Percentiles rank a stretch among this genome's conserved stretches.
Conservation (phyloP, 2,888 invertebrate species). For the Falcaria lacertinaria region DNA sequence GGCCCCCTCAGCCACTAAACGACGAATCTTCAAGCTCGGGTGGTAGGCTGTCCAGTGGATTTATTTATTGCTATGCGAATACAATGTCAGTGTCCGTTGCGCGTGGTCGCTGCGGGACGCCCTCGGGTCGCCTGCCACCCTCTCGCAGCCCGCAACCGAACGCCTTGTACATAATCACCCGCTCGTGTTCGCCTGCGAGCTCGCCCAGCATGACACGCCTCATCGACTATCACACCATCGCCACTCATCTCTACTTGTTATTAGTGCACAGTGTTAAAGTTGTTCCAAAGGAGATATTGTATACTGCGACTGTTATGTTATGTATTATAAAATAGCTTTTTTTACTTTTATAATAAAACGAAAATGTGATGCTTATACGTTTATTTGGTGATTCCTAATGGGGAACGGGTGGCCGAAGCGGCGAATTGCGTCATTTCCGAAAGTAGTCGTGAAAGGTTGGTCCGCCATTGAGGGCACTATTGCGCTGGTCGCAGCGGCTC, state of each 20-base stretch:
- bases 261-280: conserved; percentile 75
- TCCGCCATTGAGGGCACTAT: conserved; percentile 31
- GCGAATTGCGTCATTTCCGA: conserved; percentile 56
- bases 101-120: conserved; percentile 6
- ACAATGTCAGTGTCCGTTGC: conserved; percentile 18
- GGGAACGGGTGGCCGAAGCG: conserved; percentile 31
- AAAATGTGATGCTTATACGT: conserved; percentile 59
- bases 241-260: conserved; percentile 69
- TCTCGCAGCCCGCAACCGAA: conserved; percentile 36
- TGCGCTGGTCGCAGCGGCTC: conserved; percentile 35
- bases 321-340: conserved; percentile 71
- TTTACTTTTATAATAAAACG: conserved; percentile 71
- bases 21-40: conserved; percentile 25
- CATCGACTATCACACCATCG: conserved; percentile 47
- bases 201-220: conserved; percentile 31
- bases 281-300: conserved; percentile 60
- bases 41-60: conserved; percentile 47
- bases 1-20: conserved; percentile 67
- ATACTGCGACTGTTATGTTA: conserved; percentile 73
- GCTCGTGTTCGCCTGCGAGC: conserved; percentile 45
- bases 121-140: conserved; percentile 20
- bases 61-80: conserved; percentile 53
- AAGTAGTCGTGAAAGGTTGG: conserved; percentile 72
- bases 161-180: conserved; percentile 64
- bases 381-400: conserved; percentile 45